Conservation (phyloP, 2,888 invertebrate species). For the Folsomia manolachei region DNA sequence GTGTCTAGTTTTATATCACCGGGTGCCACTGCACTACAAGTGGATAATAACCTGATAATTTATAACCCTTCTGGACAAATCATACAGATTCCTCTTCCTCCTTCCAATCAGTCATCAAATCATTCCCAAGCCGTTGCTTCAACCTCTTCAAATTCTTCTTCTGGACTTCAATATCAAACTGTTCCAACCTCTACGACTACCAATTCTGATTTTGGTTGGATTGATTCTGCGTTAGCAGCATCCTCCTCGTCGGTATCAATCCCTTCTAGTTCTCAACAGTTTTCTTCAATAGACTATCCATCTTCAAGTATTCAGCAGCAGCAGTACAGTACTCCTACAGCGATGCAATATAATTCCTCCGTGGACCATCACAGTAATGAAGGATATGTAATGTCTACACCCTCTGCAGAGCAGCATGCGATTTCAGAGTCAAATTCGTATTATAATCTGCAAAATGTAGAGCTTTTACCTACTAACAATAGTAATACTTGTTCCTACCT, state of each 20-base stretch:
- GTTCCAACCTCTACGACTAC: neutral
- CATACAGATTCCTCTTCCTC: slow-evolving; percentile 1
- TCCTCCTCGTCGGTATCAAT: neutral
- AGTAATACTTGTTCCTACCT: too few relatives aligned
- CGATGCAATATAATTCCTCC: neutral
- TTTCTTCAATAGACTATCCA: too few relatives aligned
- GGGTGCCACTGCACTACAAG: neutral
- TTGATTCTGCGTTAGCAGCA: neutral
- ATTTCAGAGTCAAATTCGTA: too few relatives aligned
- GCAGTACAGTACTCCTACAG: too few relatives aligned
- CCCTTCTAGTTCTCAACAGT: neutral
- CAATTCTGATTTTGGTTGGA: neutral
- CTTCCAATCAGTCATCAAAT: neutral
- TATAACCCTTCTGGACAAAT: neutral
- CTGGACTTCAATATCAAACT: neutral
- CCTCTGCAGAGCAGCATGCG: neutral
- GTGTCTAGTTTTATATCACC: neutral
- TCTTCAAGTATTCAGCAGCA: too few relatives aligned
- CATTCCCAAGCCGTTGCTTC: neutral
- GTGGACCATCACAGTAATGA: neutral
- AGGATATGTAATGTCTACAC: too few relatives aligned
- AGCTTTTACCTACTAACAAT: neutral
- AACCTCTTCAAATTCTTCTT: neutral
- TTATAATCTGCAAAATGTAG: neutral
- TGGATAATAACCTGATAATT: slow-evolving; percentile 8